Conservation (phyloP, 2,797 vertebrate species). For the Pitangus sulphuratus region DNA sequence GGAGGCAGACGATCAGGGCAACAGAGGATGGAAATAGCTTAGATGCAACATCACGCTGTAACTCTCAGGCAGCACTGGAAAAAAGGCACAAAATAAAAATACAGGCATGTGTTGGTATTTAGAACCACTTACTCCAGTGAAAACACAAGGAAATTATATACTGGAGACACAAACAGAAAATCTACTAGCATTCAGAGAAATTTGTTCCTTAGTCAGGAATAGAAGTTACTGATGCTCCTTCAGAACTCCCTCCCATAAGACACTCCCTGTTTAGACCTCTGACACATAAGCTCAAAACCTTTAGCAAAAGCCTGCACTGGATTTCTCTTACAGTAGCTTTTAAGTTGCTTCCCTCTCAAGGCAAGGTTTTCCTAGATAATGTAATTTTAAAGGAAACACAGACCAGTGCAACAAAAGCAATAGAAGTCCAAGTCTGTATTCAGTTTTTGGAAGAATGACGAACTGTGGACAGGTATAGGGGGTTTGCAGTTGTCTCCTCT, state of each 20-base stretch:
- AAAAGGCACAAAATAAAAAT: not conserved
- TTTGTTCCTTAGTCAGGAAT: not conserved
- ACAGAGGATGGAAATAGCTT: not conserved
- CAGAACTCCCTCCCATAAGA: not conserved
- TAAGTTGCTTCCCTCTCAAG: not conserved
- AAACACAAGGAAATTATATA: not conserved
- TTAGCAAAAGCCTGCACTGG: not conserved
- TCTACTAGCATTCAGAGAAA: not conserved
- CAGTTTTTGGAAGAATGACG: not conserved
- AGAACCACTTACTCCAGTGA: not conserved
- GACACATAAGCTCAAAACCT: not conserved
- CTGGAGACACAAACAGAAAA: not conserved
- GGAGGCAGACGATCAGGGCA: not conserved
- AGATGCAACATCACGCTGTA: not conserved
- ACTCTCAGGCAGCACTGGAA: not conserved
- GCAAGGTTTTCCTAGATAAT: not conserved
- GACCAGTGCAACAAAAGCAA: not conserved
- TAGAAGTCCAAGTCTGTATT: not conserved
- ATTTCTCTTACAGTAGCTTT: not conserved
- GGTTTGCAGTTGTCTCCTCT: not conserved
- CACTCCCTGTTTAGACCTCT: not conserved
- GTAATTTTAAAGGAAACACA: not conserved
- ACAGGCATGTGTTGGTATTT: not conserved
- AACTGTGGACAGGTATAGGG: not conserved
- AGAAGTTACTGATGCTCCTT: not conserved